Conservation (phyloP, 2,888 invertebrate genomes). For the Conomelus anceps region DNA sequence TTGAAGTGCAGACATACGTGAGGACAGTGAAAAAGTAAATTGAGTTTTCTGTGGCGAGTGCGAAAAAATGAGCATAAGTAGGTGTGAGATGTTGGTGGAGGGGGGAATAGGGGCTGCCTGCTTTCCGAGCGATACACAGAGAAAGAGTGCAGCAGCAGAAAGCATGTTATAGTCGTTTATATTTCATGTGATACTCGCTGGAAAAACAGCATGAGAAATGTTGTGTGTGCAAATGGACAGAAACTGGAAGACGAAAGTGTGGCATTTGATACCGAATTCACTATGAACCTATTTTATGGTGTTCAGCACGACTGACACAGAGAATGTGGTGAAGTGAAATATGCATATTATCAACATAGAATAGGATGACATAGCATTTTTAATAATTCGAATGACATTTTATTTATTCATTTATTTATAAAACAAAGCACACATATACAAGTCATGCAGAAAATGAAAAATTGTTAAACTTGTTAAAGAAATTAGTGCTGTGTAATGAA, state of each 20-base stretch:
- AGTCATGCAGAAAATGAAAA: too few relatives aligned
- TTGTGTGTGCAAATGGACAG: background rate
- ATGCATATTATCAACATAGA: too few relatives aligned
- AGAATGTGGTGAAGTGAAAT: background rate
- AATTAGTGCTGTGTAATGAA: too few relatives aligned
- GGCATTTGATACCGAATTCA: background rate
- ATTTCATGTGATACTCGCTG: background rate
- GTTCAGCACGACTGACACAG: background rate
- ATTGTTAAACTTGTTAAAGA: too few relatives aligned
- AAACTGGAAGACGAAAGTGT: background rate
- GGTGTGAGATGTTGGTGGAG: too few relatives aligned
- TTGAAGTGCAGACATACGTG: background rate
- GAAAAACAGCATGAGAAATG: background rate
- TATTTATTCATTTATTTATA: too few relatives aligned
- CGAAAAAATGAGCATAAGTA: background rate
- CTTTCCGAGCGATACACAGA: background rate
- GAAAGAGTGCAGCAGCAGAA: too few relatives aligned
- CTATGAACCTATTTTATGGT: background rate
- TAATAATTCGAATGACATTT: too few relatives aligned
- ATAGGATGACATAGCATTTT: too few relatives aligned
- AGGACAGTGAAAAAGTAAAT: background rate
- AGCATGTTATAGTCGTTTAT: background rate
- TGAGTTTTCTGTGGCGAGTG: background rate
- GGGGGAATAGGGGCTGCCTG: too few relatives aligned
- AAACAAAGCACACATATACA: too few relatives aligned